Evolutionary conservation across 1,140 invertebrate genomes (phyloP).

Genomic region (Archivesica marissinica): DNA sequence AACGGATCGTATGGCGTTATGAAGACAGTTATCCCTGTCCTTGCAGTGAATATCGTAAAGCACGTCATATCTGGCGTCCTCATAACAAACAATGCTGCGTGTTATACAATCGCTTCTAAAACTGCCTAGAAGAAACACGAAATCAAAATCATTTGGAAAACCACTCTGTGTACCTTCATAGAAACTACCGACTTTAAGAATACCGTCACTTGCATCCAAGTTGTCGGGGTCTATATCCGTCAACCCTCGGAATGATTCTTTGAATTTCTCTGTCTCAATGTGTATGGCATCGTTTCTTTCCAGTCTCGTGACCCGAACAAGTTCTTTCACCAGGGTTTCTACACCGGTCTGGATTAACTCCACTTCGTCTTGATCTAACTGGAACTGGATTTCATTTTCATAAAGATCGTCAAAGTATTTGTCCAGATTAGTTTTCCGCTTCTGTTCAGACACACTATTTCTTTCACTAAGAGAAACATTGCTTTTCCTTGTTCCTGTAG

Average conservation of each 20-base stretch:
- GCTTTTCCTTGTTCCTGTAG: too few relatives aligned
- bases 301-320: not conserved
- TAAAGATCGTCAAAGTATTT: slow-evolving; percentile 20
- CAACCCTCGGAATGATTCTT: not conserved
- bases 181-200: slow-evolving; percentile 20
- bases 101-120: not conserved
- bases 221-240: not conserved
- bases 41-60: not conserved
- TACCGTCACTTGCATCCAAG: not conserved
- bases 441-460: not conserved
- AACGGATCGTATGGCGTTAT: not conserved
- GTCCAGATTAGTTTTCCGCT: slow-evolving; percentile 4
- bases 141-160: slow-evolving; percentile 31
- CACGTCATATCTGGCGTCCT: slow-evolving; percentile 1
- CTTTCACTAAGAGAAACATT: too few relatives aligned
- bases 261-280: not conserved
- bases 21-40: slow-evolving; percentile 12
- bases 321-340: slow-evolving; percentile 16
- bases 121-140: slow-evolving; percentile 15
- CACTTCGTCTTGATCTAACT: not conserved
- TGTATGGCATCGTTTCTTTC: not conserved
- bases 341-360: slow-evolving; percentile 17
- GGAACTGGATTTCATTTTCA: not conserved
- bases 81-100: not conserved
- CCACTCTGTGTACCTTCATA: slow-evolving; percentile 9